Percentiles rank a stretch among this genome's conserved stretches.
Conservation (phyloP, 2,888 invertebrate species). For the Lycaena phlaeas region DNA sequence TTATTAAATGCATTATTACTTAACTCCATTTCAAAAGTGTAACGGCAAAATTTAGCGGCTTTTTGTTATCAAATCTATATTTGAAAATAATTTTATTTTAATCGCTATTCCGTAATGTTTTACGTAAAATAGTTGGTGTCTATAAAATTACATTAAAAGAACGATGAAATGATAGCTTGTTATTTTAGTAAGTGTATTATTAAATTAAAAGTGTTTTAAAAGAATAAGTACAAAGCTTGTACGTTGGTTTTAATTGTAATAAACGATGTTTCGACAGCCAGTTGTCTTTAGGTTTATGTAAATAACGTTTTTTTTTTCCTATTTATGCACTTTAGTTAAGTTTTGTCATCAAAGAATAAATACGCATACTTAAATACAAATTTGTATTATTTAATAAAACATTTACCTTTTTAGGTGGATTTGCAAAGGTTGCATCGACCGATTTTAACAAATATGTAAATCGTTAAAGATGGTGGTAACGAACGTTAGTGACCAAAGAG, state of each 20-base stretch:
- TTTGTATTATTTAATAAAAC: slow-evolving; percentile 32
- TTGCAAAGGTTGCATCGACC: neutral
- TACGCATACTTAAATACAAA: slow-evolving; percentile 39
- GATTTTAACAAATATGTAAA: no score
- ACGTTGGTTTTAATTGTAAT: slow-evolving; percentile 8
- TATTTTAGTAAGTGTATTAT: neutral
- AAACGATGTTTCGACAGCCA: slow-evolving; percentile 13
- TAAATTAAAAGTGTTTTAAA: neutral
- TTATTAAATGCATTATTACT: no score
- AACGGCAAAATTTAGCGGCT: no score
- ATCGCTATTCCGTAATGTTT: no score
- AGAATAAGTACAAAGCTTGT: slow-evolving; percentile 4
- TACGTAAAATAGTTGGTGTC: no score
- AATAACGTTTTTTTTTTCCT: slow-evolving; percentile 59
- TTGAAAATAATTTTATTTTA: no score
- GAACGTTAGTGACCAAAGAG: no score
- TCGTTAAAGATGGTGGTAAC: no score
- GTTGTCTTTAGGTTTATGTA: slow-evolving; percentile 32
- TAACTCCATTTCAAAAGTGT: no score
- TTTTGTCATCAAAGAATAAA: slow-evolving; percentile 43
- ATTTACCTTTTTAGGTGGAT: neutral
- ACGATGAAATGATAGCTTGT: neutral
- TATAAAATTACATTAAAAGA: no score
- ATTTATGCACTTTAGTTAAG: slow-evolving; percentile 63
- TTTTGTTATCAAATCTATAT: no score